Percentiles rank a stretch among this genome's conserved stretches.
phyloP scores from a whole-genome alignment of 2,797 vertebrate genomes.

The Acipenser ruthenus region DNA sequence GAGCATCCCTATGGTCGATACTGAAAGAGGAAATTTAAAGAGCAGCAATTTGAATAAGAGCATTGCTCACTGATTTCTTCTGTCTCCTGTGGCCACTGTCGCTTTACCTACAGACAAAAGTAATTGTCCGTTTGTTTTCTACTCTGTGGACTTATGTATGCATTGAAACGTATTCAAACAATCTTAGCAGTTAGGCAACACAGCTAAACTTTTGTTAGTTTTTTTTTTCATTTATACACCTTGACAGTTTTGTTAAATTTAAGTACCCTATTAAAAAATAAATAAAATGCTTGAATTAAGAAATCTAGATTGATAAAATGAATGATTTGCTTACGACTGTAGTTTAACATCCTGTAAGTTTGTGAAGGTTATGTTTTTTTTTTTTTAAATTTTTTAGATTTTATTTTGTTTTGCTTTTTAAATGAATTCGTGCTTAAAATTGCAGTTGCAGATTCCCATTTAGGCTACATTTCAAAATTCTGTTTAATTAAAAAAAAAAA shows the following conservation, averaged over 20 bases:
- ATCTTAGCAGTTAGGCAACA: conserved; percentile 61
- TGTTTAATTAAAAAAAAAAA: conserved; percentile 39
- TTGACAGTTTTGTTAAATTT: conserved; percentile 33
- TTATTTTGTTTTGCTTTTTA: conserved; percentile 58
- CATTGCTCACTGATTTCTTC: conserved; percentile 80
- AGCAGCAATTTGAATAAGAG: conserved; percentile 67
- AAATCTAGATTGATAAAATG: conserved; percentile 34
- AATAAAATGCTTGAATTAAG: conserved; percentile 25
- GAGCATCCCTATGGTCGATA: conserved; percentile 94
- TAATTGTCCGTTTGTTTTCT: conserved; percentile 91
- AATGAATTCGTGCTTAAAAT: conserved; percentile 61
- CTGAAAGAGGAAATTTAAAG: conserved; percentile 67
- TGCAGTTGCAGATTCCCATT: conserved; percentile 98
- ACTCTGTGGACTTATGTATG: conserved; percentile 67
- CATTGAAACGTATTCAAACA: conserved; percentile 40
- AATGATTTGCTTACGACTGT: conserved; percentile 41
- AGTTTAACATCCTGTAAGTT: conserved; percentile 45
- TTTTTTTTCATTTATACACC: conserved; percentile 41
- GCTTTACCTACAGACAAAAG: conserved; percentile 95
- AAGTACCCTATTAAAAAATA: conserved; percentile 43
- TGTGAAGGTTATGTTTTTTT: conserved; percentile 48
- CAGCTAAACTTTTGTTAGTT: conserved; percentile 52
- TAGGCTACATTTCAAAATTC: conserved; percentile 99
- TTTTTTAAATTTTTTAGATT: conserved; percentile 40
- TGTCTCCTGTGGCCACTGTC: conserved; percentile 90